Percentiles rank a stretch among this genome's conserved stretches.
Evolutionary conservation across 30 jellyfish, hydroid and myxozoan genomes (phyloP).

Genomic region (Aurelia aurita complex sp. Pacific): DNA sequence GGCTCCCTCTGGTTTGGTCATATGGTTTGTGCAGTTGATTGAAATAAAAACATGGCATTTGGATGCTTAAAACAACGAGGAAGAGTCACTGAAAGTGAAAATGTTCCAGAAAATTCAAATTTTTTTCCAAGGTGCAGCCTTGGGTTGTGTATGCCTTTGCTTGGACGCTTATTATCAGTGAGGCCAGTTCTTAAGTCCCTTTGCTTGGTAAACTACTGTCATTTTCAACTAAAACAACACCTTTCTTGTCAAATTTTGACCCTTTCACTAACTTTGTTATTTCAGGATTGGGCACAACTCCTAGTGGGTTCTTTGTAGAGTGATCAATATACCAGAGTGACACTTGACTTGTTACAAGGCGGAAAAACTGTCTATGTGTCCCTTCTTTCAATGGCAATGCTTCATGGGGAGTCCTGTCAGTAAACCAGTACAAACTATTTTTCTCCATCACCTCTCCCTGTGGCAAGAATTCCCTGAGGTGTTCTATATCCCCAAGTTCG

Average conservation of each 20-base stretch:
- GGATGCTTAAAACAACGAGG: too few species aligned
- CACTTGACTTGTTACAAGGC: conserved; percentile 61
- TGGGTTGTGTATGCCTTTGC: too few species aligned
- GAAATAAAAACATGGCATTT: too few species aligned
- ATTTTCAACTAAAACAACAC: conserved; percentile 2
- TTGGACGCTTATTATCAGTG: too few species aligned
- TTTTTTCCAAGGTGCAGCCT: too few species aligned
- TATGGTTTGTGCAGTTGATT: too few species aligned
- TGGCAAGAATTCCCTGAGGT: conserved; percentile 50
- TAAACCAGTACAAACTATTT: conserved; percentile 49
- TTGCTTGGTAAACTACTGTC: too few species aligned
- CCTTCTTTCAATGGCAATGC: conserved; percentile 37
- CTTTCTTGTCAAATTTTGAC: conserved; percentile 49
- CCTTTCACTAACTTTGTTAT: conserved; percentile 63
- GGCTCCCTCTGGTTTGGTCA: too few species aligned
- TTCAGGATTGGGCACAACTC: conserved; percentile 55
- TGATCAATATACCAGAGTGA: conserved; percentile 73
- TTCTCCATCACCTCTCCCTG: conserved; percentile 18
- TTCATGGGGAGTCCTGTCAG: conserved; percentile 78
- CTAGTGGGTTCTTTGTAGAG: conserved; percentile 63
- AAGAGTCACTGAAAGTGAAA: too few species aligned
- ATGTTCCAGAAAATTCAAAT: too few species aligned
- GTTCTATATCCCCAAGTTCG: conserved; percentile 54
- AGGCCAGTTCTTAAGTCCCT: too few species aligned
- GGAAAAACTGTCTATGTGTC: conserved; percentile 40